phyloP scores from a whole-genome alignment of 2,797 vertebrate genomes.

The Brachyrhaphis roseni region DNA sequence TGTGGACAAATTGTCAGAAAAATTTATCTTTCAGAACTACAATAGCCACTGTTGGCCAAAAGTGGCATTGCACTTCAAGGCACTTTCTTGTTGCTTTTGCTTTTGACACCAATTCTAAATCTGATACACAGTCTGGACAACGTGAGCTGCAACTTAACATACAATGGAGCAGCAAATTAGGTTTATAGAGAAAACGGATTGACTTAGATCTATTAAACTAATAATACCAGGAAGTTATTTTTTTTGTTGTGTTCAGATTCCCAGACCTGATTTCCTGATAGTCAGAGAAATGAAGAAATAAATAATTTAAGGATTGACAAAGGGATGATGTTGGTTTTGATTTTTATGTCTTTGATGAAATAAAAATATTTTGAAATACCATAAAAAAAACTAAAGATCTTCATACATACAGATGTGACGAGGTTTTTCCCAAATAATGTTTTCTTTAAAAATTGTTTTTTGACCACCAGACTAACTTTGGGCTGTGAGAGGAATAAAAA shows the following conservation, averaged over 20 bases:
- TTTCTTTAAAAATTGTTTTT: neutral
- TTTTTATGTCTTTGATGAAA: slow-evolving; percentile 1
- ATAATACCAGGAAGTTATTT: neutral
- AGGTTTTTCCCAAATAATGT: neutral
- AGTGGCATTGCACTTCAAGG: slow-evolving; percentile 2
- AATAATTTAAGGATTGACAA: neutral
- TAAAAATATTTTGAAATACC: neutral
- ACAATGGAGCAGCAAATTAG: neutral
- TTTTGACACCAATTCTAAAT: neutral
- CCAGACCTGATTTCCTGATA: neutral
- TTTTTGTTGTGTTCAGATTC: neutral
- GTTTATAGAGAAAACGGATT: neutral
- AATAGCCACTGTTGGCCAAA: neutral
- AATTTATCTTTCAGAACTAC: neutral
- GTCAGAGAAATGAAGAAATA: neutral
- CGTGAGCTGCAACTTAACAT: neutral
- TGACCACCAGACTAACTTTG: neutral
- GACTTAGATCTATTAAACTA: neutral
- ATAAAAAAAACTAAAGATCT: neutral
- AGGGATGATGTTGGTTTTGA: neutral
- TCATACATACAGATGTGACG: neutral
- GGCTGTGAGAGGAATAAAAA: neutral
- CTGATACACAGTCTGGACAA: neutral
- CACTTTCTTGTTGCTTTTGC: neutral
- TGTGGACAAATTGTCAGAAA: neutral